Base-by-base conservation (phyloP, 2,888 invertebrate genomes). In the Latheticus oryzae region DNA sequence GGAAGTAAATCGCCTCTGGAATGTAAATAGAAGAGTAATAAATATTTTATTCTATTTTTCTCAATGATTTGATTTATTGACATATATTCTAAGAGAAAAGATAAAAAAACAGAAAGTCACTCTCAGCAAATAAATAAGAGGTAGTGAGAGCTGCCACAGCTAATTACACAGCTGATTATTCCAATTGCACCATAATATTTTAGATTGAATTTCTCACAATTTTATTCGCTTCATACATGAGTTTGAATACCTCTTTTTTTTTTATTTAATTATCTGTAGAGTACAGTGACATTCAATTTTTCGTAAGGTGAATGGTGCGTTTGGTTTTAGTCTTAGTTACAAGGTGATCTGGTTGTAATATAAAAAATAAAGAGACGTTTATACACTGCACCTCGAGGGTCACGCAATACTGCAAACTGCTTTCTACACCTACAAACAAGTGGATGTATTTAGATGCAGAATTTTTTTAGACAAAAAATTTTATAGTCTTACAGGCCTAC, bases 341-440 rank as follows among this genome's bases (percentile, higher is more conserved):
- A 58, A 58, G 58, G 58, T 58, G 53, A 58, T 58, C 58, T 58
- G 53, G 33, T 58, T 58, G 37, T 30, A 50, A 15, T n/a, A 32
- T 9, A 23, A 26, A 15, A 50, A 23, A 17, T 38, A 40, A 24
- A 42, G 57, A 57, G 45, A 37, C 38, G 30, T 43, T 51, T 56
- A 13, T 56, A 40, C 24, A 28, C 28, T 58, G 58, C 58, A 58
- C 45, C 28, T 37, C 40, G 53, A 58, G 53, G 58, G 58, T 58
- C 58, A 58, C 37, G 53, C 45, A 53, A 16, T 32, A 9, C 21
- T 53, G 58, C 58, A 48, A 58, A 58, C 48, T 47, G 53, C 58
- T 58, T 58, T 58, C 58, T 58, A 58, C 53, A 53, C 53, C 58
- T 58, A 58, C 53, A 35, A 33, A 51, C 57, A 58, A 58, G 58